Evolutionary conservation across 2,113 vertebrate genomes (phyloP).

Genomic region (Ictidomys tridecemlineatus): DNA sequence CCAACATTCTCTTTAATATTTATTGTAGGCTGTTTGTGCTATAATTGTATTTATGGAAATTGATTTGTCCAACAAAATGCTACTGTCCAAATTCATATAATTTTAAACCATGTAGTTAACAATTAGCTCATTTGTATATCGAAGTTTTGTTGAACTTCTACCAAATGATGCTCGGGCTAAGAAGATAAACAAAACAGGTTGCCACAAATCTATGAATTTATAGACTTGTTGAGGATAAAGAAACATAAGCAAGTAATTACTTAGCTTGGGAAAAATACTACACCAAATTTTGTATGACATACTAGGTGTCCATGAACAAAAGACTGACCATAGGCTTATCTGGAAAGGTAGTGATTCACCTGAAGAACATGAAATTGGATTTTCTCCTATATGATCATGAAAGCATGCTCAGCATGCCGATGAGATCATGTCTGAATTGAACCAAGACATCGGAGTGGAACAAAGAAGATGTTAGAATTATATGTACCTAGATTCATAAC

Average conservation of each 20-base stretch:
- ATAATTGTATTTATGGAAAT: neutral
- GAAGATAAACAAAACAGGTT: neutral
- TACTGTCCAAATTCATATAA: neutral
- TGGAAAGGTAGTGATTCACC: neutral
- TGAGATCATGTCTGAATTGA: neutral
- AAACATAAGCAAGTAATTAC: neutral
- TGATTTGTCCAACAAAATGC: neutral
- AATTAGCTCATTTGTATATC: neutral
- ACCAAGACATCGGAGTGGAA: neutral
- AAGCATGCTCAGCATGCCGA: neutral
- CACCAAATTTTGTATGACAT: neutral
- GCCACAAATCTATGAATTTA: neutral
- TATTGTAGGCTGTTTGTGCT: neutral
- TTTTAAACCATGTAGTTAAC: no score
- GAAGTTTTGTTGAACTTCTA: neutral
- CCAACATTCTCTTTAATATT: constrained; percentile 17
- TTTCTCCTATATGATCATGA: neutral
- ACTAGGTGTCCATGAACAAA: neutral
- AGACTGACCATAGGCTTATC: neutral
- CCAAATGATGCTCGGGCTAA: neutral
- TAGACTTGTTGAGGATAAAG: neutral
- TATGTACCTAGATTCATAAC: neutral
- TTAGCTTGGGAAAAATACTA: neutral
- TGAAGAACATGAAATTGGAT: neutral
- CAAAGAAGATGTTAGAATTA: neutral